Percentiles rank a stretch among this genome's conserved stretches.
phyloP scores from a whole-genome alignment of 2,888 invertebrate species.

The Orchesella flavescens region DNA sequence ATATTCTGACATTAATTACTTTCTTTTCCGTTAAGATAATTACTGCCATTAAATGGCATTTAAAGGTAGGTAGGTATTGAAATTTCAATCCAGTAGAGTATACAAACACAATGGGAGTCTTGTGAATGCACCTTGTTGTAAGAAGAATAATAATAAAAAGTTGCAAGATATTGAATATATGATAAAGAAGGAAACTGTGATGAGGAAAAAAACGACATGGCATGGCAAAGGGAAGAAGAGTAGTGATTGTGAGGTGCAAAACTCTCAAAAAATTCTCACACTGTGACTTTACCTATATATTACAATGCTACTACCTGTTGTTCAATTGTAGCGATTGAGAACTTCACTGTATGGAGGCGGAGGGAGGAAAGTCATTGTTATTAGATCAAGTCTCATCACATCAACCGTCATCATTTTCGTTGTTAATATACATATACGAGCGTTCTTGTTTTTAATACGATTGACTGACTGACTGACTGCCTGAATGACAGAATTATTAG shows the following conservation, averaged over 20 bases:
- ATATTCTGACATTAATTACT: conserved; percentile 62
- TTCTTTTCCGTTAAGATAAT: conserved; percentile 65
- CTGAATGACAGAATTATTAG: conserved; percentile 47
- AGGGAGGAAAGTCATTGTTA: conserved; percentile 62
- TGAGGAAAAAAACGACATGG: background rate
- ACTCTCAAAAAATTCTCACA: conserved; percentile 49
- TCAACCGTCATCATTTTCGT: conserved; percentile 26
- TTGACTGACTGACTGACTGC: conserved; percentile 52
- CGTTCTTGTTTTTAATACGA: conserved; percentile 12
- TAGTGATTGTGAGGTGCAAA: background rate
- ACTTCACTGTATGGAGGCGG: conserved; percentile 31
- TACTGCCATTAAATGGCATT: conserved; percentile 63
- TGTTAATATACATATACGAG: background rate
- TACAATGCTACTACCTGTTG: conserved; percentile 17
- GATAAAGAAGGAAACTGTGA: background rate
- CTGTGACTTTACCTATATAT: conserved; percentile 59
- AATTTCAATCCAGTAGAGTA: conserved; percentile 46
- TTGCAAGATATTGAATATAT: background rate
- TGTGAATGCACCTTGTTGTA: conserved; percentile 1
- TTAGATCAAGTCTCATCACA: conserved; percentile 58
- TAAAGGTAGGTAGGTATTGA: conserved; percentile 53
- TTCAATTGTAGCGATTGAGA: conserved; percentile 42
- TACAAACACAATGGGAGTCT: conserved; percentile 27
- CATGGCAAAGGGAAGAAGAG: background rate
- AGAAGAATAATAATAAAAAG: background rate